Base-by-base conservation (phyloP, 1,140 invertebrate species). In the Zaprionus gabonicus region DNA sequence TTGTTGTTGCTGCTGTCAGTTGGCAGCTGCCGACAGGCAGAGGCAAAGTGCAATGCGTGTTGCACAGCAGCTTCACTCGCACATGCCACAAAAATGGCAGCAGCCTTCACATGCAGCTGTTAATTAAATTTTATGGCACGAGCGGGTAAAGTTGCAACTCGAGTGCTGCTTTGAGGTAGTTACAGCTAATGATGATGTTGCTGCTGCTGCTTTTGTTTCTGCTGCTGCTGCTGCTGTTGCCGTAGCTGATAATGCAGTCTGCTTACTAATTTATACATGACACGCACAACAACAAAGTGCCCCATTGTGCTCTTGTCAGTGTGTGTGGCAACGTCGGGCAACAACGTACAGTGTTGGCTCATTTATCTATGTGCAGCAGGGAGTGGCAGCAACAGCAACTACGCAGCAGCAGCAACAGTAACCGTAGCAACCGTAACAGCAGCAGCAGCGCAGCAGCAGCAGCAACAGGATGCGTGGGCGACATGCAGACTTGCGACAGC, bases 41-140 rank as follows among this genome's bases (percentile, higher is more conserved):
- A 58, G 69, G 58, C 75, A 73, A 88, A 81, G 81, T 79, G 83
- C 84, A 84, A 78, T 72, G 77, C 51, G 70, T 69, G 75, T 69
- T 84, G 81, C 65, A 68, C 66, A 68, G 56, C 66, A 68, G 56
- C 53, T 68, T 60, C 49, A 44, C 46, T 46, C 10, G 20, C 41
- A 31, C 51, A 34, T 60, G 69, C 44, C 71, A 44, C 25, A 57
- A 28, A 72, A 65, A 44, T 55, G n/a, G 10, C 25, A 44, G 27
- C 49, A 44, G 27, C 49, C 57, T 64, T 62, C 46, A 27, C 38
- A 25, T 49, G 71, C 60, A 77, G 70, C 66, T 84, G 78, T 81
- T 87, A 88, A 87, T 87, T 87, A 88, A 87, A 87, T 90, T 87
- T 81, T 76, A 87, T 88, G 80, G 71, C 78, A 63, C 63, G 65